Evolutionary conservation across 2,888 invertebrate species (phyloP), one percentile per base, ranked within the genome.

Genomic region (Opisthograptis luteolata): DNA sequence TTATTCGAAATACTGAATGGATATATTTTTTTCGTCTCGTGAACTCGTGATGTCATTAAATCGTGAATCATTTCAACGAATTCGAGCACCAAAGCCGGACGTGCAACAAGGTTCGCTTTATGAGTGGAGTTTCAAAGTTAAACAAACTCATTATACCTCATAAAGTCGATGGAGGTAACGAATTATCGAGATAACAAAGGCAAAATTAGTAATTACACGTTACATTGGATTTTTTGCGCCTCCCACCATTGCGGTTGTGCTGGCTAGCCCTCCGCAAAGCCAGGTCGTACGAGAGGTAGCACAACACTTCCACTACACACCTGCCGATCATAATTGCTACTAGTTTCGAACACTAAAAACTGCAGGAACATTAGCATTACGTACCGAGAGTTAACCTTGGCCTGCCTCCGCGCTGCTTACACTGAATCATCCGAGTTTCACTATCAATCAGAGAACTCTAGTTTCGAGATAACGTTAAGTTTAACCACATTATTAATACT

Each of bases 381-480:
- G 66, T 67, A 56, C 60, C 39, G 37, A 39, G 25, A 37, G 75
- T 75, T 68, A 76, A 79, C 86, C 85, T 84, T 83, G 81, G 60
- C 44, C 53, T 50, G 60, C 60, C 62, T 45, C 39, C 25, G 24
- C 62, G 64, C 63, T 59, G 62, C 66, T 58, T 51, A 68, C 58
- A 64, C 68, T 79, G 77, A 84, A 67, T 85, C 80, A 82, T 76
- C 70, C 47, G 55, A 68, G 54, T 75, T 74, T 78, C 71, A 70
- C 70, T 70, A 70, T 58, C 54, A 58, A 63, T 72, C 65, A 31
- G 46, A 27, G 32, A 54, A 43, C 58, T 61, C 56, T 51, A 27
- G 53, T 54, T 44, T 58, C 53, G 44, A 58, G 55, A 53, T 52
- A 56, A 51, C 54, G 50, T 43, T 53, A 27, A 15, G n/a, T n/a